These are phyloP conservation scores for Bellardia pandia DNA, from an alignment of 2,888 invertebrate species.

Conservation along the genomic window DNA sequence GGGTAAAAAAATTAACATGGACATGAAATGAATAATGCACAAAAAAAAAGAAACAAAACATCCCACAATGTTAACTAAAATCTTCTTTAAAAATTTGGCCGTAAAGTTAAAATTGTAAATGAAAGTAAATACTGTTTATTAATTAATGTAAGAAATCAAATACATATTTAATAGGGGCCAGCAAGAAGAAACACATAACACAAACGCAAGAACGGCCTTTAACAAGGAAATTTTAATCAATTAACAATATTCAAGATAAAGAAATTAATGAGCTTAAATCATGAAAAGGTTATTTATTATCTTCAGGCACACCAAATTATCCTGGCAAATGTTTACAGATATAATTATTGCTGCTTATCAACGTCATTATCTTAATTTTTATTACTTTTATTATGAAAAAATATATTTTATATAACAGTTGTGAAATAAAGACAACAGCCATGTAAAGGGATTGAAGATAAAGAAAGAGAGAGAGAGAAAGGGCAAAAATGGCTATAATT, in stretches of 20 bases:
- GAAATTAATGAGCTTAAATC: conserved; percentile 6
- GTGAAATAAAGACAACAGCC: not conserved
- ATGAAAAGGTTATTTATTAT: conserved; percentile 19
- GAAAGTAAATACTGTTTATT: not conserved
- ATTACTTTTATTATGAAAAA: not conserved
- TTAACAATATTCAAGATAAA: conserved; percentile 13
- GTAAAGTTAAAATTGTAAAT: not conserved
- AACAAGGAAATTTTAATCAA: not conserved
- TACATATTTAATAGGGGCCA: not conserved
- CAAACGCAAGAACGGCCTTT: not conserved
- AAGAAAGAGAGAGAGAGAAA: not conserved
- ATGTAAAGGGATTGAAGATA: not conserved
- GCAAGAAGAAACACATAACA: not conserved
- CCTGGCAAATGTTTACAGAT: not conserved
- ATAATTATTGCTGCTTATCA: conserved; percentile 3
- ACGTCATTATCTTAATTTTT: conserved; percentile 9
- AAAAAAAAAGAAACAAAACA: not conserved
- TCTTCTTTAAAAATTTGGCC: not conserved
- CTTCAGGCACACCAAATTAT: not conserved
- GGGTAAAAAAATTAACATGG: conserved; percentile 3
- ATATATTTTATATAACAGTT: not conserved
- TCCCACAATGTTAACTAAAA: not conserved
- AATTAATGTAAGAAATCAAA: not conserved
- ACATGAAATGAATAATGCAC: not conserved
- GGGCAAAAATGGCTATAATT: not conserved